These are phyloP conservation scores for Callionymus lyra DNA, from an alignment of 2,113 vertebrate species.

Conservation along the genomic window DNA sequence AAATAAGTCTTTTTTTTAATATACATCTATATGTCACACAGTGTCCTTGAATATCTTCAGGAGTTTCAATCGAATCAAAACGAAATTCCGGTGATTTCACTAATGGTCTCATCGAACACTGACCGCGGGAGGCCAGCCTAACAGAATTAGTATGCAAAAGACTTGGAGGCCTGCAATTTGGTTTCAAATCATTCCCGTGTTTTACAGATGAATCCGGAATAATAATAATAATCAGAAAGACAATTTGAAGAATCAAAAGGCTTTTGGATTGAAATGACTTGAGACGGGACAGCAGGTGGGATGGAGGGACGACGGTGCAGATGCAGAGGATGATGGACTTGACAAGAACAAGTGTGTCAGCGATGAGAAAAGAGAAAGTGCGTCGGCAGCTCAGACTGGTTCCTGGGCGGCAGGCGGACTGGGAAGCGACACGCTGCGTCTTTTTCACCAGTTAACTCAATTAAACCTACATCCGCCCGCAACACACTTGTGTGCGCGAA, in stretches of 20 bases:
- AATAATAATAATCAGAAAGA: conserved; percentile 76
- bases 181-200: conserved; percentile 87
- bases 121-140: conserved; percentile 94
- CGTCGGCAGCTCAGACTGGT: conserved; percentile 46
- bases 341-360: conserved; percentile 49
- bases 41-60: too few species aligned
- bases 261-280: conserved; percentile 84
- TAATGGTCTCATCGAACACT: conserved; percentile 84
- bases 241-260: conserved; percentile 73
- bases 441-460: conserved; percentile 68
- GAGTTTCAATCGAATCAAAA: conserved; percentile 51
- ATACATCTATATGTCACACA: too few species aligned
- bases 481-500: conserved; percentile 20
- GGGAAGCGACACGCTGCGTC: conserved; percentile 59
- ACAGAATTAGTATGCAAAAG: conserved; percentile 99
- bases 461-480: conserved; percentile 62
- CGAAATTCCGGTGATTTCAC: conserved; percentile 68
- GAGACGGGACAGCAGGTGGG: conserved; percentile 91
- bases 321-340: conserved; percentile 55
- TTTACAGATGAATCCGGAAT: conserved; percentile 78
- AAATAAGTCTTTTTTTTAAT: too few species aligned
- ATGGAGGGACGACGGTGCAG: conserved; percentile 73
- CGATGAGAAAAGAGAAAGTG: conserved; percentile 36
- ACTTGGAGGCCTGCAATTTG: conserved; percentile 95
- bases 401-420: conserved; percentile 43